Percentiles rank a stretch among this genome's conserved stretches.
These are phyloP conservation scores for Bradypodion ventrale DNA, from an alignment of 2,797 vertebrate genomes.

Conservation along the genomic window DNA sequence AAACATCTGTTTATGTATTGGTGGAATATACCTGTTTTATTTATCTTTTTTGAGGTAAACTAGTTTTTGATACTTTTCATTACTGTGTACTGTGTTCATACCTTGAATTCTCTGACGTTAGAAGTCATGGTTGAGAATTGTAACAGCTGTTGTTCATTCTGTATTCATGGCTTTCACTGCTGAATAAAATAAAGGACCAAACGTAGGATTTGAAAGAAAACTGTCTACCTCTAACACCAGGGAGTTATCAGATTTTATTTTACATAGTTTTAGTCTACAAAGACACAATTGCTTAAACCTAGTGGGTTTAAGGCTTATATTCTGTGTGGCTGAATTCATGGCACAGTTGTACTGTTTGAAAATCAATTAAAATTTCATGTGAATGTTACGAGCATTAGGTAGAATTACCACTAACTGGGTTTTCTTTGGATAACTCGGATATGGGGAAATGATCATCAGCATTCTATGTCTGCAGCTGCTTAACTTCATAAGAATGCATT, in stretches of 20 bases:
- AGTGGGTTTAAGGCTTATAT: slow-evolving; percentile 89
- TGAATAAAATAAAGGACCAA: slow-evolving; percentile 99
- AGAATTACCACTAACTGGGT: slow-evolving; percentile 84
- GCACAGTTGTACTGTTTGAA: slow-evolving; percentile 79
- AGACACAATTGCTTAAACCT: slow-evolving; percentile 87
- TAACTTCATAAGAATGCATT: slow-evolving; percentile 81
- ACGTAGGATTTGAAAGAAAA: slow-evolving; percentile 99
- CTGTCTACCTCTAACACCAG: slow-evolving; percentile 96
- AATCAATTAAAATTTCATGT: slow-evolving; percentile 93
- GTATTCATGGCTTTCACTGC: slow-evolving; percentile 99
- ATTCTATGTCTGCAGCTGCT: slow-evolving; percentile 85
- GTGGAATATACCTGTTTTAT: slow-evolving; percentile 92
- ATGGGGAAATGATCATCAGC: slow-evolving; percentile 76
- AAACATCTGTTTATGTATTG: slow-evolving; percentile 99
- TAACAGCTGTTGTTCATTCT: slow-evolving; percentile 99
- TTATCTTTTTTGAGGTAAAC: slow-evolving; percentile 93
- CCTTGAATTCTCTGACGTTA: slow-evolving; percentile 99
- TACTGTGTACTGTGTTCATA: slow-evolving; percentile 99
- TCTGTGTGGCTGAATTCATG: slow-evolving; percentile 81
- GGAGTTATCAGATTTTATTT: slow-evolving; percentile 88
- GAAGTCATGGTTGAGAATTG: slow-evolving; percentile 99
- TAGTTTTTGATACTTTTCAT: slow-evolving; percentile 99
- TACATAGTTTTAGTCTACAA: slow-evolving; percentile 83
- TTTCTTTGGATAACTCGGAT: slow-evolving; percentile 85
- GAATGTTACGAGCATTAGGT: slow-evolving; percentile 87